A percentile compares a stretch with the other conserved stretches of the same genome.
phyloP scores from a whole-genome alignment of 2,113 vertebrate species.

The Tonatia bakeri region DNA sequence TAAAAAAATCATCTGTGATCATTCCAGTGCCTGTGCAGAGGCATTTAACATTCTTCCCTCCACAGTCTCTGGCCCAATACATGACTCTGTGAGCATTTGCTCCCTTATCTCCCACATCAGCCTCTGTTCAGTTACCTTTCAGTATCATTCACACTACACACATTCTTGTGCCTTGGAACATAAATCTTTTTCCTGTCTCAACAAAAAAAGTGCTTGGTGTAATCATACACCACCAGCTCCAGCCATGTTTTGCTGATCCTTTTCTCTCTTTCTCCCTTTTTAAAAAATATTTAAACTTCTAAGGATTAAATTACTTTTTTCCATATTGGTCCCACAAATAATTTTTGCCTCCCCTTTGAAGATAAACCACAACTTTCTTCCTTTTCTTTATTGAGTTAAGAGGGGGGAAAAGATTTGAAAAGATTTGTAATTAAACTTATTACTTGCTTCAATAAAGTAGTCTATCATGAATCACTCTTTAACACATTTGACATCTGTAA shows the following conservation, averaged over 20 bases:
- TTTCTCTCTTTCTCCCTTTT: neutral
- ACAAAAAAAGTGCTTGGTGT: conserved; percentile 54
- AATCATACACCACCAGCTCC: conserved; percentile 26
- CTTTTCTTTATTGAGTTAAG: conserved; percentile 50
- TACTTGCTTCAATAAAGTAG: conserved; percentile 50
- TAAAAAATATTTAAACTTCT: conserved; percentile 21
- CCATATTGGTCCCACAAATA: conserved; percentile 29
- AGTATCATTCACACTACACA: conserved; percentile 66
- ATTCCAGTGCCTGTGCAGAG: neutral
- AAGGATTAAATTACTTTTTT: conserved; percentile 44
- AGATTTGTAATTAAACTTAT: conserved; percentile 64
- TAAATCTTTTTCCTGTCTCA: conserved; percentile 76
- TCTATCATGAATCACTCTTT: conserved; percentile 44
- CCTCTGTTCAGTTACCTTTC: conserved; percentile 64
- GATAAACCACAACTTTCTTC: conserved; percentile 40
- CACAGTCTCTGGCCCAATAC: conserved; percentile 38
- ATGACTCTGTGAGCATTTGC: conserved; percentile 46
- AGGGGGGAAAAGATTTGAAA: conserved; percentile 41
- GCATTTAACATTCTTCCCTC: conserved; percentile 51
- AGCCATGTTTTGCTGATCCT: neutral
- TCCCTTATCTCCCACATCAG: conserved; percentile 67
- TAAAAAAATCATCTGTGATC: conserved; percentile 23
- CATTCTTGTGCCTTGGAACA: conserved; percentile 61
- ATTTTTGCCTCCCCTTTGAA: conserved; percentile 10
- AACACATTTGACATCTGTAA: conserved; percentile 62